These are phyloP conservation scores for Halcyon smyrnensis DNA, from an alignment of 2,797 vertebrate genomes.

Conservation along the genomic window DNA sequence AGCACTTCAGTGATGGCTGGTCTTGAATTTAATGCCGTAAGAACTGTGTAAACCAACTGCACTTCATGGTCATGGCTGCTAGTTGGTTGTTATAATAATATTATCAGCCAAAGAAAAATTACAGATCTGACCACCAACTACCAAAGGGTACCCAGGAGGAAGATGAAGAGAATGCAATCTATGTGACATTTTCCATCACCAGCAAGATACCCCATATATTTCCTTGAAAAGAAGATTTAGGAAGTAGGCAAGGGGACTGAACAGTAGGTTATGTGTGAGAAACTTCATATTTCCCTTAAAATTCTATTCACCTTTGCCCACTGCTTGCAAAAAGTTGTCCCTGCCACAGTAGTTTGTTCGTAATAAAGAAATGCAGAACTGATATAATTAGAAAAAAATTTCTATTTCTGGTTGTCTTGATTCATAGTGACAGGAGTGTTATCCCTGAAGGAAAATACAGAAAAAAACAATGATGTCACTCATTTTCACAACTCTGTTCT, in stretches of 20 bases:
- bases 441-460: conserved; percentile 12
- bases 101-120: not conserved
- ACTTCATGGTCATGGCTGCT: not conserved
- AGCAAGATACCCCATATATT: not conserved
- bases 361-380: not conserved
- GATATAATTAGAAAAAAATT: not conserved
- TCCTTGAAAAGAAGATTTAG: not conserved
- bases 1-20: not conserved
- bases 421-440: not conserved
- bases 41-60: not conserved
- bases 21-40: not conserved
- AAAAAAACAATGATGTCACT: conserved; percentile 11
- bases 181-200: not conserved
- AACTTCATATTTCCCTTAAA: not conserved
- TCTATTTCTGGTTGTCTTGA: not conserved
- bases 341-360: not conserved
- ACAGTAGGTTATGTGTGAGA: not conserved
- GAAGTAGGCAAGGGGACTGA: not conserved
- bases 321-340: not conserved
- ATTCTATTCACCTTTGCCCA: not conserved
- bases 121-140: not conserved
- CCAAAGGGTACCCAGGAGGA: not conserved
- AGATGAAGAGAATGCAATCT: not conserved
- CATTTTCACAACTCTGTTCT: conserved; percentile 9
- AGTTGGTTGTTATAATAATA: not conserved